These are phyloP conservation scores for Caligus rogercresseyi DNA, from an alignment of 1,140 invertebrate genomes.

Conservation along the genomic window DNA sequence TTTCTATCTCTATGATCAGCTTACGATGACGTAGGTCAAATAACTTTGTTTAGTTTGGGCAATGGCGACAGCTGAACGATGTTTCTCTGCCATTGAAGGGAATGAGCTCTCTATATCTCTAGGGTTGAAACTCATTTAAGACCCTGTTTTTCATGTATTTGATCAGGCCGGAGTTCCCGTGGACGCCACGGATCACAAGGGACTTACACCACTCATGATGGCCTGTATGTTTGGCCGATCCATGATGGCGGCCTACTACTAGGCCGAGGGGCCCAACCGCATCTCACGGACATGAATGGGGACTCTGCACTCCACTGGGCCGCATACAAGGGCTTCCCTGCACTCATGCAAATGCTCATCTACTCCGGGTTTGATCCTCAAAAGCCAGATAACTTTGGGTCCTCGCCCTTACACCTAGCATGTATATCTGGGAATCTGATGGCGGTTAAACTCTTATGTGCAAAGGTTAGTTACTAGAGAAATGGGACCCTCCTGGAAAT, in stretches of 20 bases:
- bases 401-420: slow-evolving; percentile 77
- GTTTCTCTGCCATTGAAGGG: too few species aligned
- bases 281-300: slow-evolving; percentile 71
- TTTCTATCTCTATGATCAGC: too few species aligned
- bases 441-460: slow-evolving; percentile 52
- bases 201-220: slow-evolving; percentile 70
- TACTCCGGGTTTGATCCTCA: slow-evolving; percentile 70
- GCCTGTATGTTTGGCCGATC: slow-evolving; percentile 80
- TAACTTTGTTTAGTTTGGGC: too few species aligned
- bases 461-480: slow-evolving; percentile 53
- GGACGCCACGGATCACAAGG: slow-evolving; percentile 75
- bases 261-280: slow-evolving; percentile 62
- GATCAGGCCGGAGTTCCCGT: slow-evolving; percentile 62
- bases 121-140: neutral
- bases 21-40: too few species aligned
- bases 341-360: slow-evolving; percentile 42
- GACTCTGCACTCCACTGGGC: slow-evolving; percentile 84
- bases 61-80: too few species aligned
- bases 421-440: slow-evolving; percentile 56
- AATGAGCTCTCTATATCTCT: too few species aligned
- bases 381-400: slow-evolving; percentile 77
- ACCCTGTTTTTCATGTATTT: too few species aligned
- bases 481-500: too few species aligned
- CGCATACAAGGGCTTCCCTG: slow-evolving; percentile 51
- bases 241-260: slow-evolving; percentile 69